Percentiles rank a stretch among this genome's conserved stretches.
These are phyloP conservation scores for Stictocephala bisonia DNA, from an alignment of 2,888 invertebrate species.

Conservation along the genomic window DNA sequence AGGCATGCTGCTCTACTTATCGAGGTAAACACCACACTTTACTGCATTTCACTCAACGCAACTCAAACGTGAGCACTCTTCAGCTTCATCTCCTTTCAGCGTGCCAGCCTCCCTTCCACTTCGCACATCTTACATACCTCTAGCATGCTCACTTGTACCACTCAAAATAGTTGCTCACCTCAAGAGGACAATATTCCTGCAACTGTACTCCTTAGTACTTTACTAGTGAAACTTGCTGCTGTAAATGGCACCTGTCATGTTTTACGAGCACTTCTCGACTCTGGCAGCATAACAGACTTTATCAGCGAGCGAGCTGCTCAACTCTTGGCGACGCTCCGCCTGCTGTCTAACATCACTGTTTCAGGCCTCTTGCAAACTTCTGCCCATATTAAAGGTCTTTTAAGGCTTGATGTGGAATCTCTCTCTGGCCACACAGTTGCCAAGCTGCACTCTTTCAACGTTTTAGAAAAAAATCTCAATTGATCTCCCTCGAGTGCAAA, in stretches of 20 bases:
- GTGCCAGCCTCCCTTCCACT: background rate
- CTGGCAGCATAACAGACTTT: constrained; percentile 10
- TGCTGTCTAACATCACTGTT: background rate
- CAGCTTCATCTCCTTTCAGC: background rate
- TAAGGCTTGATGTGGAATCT: background rate
- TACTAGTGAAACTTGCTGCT: background rate
- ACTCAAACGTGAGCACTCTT: background rate
- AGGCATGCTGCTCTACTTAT: background rate
- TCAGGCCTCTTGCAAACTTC: background rate
- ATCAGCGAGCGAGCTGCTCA: background rate
- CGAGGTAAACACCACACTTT: background rate
- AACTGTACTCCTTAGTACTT: background rate
- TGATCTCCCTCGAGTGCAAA: background rate
- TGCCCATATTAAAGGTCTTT: background rate
- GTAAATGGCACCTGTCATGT: background rate
- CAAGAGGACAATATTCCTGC: background rate
- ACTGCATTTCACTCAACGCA: background rate
- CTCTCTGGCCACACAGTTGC: background rate
- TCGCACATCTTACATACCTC: background rate
- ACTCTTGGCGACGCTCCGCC: background rate
- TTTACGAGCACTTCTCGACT: background rate
- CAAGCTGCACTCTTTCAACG: background rate
- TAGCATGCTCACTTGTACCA: background rate
- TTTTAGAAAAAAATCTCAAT: constrained; percentile 10
- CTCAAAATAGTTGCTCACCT: background rate